These are phyloP conservation scores for Labrus mixtus DNA, from an alignment of 2,113 vertebrate species.

Conservation along the genomic window DNA sequence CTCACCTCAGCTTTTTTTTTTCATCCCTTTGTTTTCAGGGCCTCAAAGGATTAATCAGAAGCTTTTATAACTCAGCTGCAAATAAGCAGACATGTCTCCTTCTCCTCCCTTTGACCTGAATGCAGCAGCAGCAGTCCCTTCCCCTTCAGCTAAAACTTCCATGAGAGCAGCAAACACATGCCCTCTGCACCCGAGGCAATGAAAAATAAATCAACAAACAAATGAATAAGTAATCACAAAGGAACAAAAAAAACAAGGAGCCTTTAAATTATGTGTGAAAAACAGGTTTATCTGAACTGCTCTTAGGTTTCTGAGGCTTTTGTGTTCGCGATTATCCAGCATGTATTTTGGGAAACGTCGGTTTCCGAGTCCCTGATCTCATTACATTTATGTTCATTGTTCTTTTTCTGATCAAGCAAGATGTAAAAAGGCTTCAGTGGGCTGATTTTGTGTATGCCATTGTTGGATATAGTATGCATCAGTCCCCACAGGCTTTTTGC, in stretches of 20 bases:
- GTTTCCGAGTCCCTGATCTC: constrained; percentile 57
- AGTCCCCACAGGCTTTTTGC: constrained; percentile 44
- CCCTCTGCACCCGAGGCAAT: constrained; percentile 71
- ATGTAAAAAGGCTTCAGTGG: constrained; percentile 35
- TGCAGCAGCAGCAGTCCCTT: constrained; percentile 49
- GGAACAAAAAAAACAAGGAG: constrained; percentile 23
- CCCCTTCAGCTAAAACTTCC: constrained; percentile 56
- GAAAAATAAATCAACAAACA: constrained; percentile 80
- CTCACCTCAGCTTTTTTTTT: constrained; percentile 13
- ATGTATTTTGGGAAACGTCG: constrained; percentile 46
- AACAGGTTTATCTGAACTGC: constrained; percentile 35
- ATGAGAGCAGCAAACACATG: constrained; percentile 76
- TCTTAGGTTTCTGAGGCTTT: constrained; percentile 40
- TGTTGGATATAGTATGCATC: constrained; percentile 35
- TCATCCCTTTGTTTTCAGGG: constrained; percentile 10
- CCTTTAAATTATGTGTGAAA: constrained; percentile 46
- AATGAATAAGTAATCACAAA: constrained; percentile 78
- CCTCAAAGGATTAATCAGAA: constrained; percentile 65
- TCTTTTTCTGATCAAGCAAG: constrained; percentile 54
- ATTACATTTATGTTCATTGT: constrained; percentile 58
- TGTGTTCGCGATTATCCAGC: constrained; percentile 45
- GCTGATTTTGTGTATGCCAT: constrained; percentile 19
- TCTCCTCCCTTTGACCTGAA: constrained; percentile 75
- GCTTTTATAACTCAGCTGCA: constrained; percentile 50
- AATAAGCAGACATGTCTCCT: constrained; percentile 56